Base-by-base conservation (phyloP, 64 coral and sea anemone genomes). In the Pachyseris speciosa region DNA sequence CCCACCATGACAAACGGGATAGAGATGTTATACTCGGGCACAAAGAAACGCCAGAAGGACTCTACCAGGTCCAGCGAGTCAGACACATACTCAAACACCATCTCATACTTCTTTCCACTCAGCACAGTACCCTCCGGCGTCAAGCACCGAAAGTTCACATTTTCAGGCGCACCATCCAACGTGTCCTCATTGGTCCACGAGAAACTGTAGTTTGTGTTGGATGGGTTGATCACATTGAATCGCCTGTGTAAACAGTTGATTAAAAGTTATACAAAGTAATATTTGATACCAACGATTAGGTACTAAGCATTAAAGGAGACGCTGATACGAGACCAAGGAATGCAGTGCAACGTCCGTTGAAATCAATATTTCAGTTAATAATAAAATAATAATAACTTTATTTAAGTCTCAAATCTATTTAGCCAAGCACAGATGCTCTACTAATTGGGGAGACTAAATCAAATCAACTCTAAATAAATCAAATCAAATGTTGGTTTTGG, bases 31-130 rank as follows among this genome's bases (percentile, higher is more conserved):
- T 99, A 80, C 33, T 99, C 97, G 15, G 90, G 97, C 15, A 99
- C 83, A 40, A 95, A 99, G 80, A 99, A 99, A 9, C 97, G 47
- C 97, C 97, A 99, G 86, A 99, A 99, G 0, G 97, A 99, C 37
- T 99, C 97, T 1, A 89, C 73, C n/a, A 99, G 72, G 19, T 99
- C 94, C 20, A 99, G 51, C 29, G 94, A 93, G 32, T 95, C 90
- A 2, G 97, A 92, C 29, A 99, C 93, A 43, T 99, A 99, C 40
- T 99, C 97, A 80, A 99, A 95, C 29, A 90, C 86, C 80, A 95
- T 99, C 33, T 92, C 88, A 17, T 87, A 41, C 68, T 99, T 99
- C 89, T 93, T 99, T 31, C 97, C 97, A 71, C 97, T 99, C 43
- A 90, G 67, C 41, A 99, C 89, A 48, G 86, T 76, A 25, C 97